Conservation (phyloP, 2,113 vertebrate species). For the Salvelinus sp. region DNA sequence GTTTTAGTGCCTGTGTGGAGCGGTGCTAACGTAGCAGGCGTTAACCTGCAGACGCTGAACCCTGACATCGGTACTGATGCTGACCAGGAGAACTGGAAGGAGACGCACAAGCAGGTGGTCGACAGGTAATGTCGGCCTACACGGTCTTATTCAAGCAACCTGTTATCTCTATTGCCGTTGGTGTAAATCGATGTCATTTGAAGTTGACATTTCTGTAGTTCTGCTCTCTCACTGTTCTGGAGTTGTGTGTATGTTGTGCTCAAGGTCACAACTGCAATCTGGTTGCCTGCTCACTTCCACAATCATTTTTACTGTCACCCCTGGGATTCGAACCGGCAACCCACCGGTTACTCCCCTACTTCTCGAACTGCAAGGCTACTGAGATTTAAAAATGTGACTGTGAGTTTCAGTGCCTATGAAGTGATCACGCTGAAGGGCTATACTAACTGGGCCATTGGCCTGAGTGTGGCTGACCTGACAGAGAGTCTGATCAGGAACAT, state of each 20-base stretch:
- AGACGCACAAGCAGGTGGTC: constrained; percentile 90
- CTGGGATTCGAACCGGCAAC: no score
- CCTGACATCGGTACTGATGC: constrained; percentile 85
- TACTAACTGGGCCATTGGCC: constrained; percentile 97
- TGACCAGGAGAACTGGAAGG: constrained; percentile 91
- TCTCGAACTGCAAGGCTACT: no score
- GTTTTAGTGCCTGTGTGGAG: constrained; percentile 93
- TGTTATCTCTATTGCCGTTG: background rate
- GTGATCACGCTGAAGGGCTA: constrained; percentile 97
- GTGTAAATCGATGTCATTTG: background rate
- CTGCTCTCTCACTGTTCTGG: background rate
- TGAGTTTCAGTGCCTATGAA: constrained; percentile 86
- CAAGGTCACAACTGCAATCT: no score
- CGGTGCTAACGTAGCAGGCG: constrained; percentile 90
- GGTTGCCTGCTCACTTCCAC: background rate
- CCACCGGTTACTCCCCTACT: no score
- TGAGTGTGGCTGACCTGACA: constrained; percentile 92
- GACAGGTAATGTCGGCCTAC: constrained; percentile 78
- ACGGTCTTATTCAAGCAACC: no score
- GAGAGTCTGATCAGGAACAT: constrained; percentile 92
- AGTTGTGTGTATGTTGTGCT: background rate
- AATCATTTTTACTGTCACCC: no score
- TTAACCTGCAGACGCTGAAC: constrained; percentile 90
- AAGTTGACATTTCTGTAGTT: background rate
- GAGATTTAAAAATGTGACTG: background rate